phyloP scores from a whole-genome alignment of 2,888 invertebrate genomes.

The Pammene fasciana region DNA sequence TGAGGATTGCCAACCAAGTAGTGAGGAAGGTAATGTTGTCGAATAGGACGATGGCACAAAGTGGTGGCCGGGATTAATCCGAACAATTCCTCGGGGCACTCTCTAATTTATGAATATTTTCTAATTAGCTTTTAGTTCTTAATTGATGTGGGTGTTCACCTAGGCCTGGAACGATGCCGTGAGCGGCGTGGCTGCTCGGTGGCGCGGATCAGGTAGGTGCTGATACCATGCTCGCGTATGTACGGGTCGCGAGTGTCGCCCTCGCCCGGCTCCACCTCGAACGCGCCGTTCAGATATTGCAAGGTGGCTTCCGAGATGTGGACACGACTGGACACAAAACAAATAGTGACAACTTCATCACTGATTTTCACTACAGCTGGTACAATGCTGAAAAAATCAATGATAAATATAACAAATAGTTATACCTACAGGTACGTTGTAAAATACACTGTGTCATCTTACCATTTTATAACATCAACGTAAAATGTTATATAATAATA shows the following conservation, averaged over 20 bases:
- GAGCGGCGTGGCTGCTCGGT: constrained; percentile 88
- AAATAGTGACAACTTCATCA: not conserved
- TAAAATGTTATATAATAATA: no score
- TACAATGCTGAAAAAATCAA: no score
- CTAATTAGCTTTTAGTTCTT: not conserved
- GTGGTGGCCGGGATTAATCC: no score
- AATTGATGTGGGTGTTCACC: constrained; percentile 47
- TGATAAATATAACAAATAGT: no score
- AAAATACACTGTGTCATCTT: no score
- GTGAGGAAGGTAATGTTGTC: no score
- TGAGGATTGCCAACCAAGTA: no score
- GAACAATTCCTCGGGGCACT: no score
- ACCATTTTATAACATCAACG: no score
- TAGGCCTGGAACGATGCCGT: constrained; percentile 69
- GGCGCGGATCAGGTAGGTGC: constrained; percentile 94
- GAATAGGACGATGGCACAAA: no score
- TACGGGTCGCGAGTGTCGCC: constrained; percentile 93
- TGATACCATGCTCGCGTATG: constrained; percentile 92
- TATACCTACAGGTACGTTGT: no score
- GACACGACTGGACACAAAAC: constrained; percentile 87
- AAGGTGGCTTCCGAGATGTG: constrained; percentile 97
- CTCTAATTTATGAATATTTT: not conserved
- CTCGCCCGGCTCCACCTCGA: constrained; percentile 96
- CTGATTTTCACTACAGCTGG: no score
- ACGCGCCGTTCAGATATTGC: constrained; percentile 92